Conservation (phyloP, 1,140 invertebrate species). For the Achroia grisella region DNA sequence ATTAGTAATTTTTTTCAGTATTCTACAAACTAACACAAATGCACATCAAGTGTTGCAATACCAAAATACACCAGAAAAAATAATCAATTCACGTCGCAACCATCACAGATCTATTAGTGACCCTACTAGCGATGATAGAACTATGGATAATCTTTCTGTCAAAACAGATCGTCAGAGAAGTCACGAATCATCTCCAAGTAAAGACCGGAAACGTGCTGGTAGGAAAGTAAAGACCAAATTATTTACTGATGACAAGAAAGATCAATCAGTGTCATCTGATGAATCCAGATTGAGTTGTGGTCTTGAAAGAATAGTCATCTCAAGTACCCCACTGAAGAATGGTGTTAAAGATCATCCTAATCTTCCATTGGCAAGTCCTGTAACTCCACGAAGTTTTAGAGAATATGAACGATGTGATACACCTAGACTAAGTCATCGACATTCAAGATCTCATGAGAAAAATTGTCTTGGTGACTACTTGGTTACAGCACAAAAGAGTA, state of each 20-base stretch:
- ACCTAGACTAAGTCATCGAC: constrained; percentile 33
- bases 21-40: constrained; percentile 52
- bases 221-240: constrained; percentile 55
- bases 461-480: constrained; percentile 58
- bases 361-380: constrained; percentile 35
- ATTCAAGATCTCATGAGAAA: constrained; percentile 51
- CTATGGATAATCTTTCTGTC: constrained; percentile 34
- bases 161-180: constrained; percentile 36
- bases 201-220: constrained; percentile 40
- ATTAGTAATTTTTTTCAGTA: constrained; percentile 28
- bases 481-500: constrained; percentile 34
- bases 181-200: constrained; percentile 48
- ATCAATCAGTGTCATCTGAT: constrained; percentile 47
- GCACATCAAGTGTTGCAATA: constrained; percentile 42
- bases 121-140: constrained; percentile 50
- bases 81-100: constrained; percentile 32
- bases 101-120: constrained; percentile 55
- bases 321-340: constrained; percentile 64
- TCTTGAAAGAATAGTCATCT: constrained; percentile 40
- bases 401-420: constrained; percentile 54
- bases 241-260: constrained; percentile 43
- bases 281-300: constrained; percentile 46
- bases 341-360: constrained; percentile 59
- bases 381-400: constrained; percentile 41
- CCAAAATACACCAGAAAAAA: constrained; percentile 48